These are phyloP conservation scores for Erinaceus europaeus DNA, from an alignment of 2,113 vertebrate genomes.

Conservation along the genomic window DNA sequence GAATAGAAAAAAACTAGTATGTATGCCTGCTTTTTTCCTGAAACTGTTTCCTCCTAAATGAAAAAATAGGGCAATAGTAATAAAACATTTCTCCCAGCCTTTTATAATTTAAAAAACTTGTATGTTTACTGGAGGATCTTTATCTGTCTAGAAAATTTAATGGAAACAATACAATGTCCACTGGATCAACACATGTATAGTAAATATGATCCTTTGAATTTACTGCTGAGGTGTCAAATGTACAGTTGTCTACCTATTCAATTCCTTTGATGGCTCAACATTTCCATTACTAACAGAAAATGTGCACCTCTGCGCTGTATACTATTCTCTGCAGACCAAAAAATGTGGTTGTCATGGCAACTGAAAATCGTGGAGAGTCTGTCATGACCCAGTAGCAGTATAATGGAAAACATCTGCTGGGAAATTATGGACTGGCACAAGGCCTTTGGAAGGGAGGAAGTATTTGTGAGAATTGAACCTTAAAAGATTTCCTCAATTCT, in stretches of 20 bases:
- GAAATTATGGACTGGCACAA: constrained; percentile 68
- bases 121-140: constrained; percentile 36
- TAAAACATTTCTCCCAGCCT: background rate
- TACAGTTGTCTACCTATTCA: constrained; percentile 43
- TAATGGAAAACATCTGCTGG: constrained; percentile 77
- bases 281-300: constrained; percentile 66
- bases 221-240: constrained; percentile 31
- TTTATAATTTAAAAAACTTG: constrained; percentile 19
- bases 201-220: background rate
- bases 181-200: constrained; percentile 13
- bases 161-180: background rate
- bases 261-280: constrained; percentile 65
- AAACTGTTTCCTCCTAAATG: background rate
- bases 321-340: constrained; percentile 78
- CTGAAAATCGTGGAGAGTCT: constrained; percentile 68
- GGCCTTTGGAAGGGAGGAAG: constrained; percentile 48
- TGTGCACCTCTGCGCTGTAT: constrained; percentile 66
- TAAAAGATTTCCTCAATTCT: constrained; percentile 59
- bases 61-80: constrained; percentile 41
- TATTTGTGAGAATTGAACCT: constrained; percentile 63
- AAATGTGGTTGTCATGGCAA: constrained; percentile 81
- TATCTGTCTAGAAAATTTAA: constrained; percentile 46
- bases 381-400: constrained; percentile 74
- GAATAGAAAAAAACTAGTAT: constrained; percentile 39
- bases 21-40: background rate